Evolutionary conservation across 2,888 invertebrate species (phyloP), one percentile per base, ranked within the genome.

Genomic region (Entomobrya multifasciata): DNA sequence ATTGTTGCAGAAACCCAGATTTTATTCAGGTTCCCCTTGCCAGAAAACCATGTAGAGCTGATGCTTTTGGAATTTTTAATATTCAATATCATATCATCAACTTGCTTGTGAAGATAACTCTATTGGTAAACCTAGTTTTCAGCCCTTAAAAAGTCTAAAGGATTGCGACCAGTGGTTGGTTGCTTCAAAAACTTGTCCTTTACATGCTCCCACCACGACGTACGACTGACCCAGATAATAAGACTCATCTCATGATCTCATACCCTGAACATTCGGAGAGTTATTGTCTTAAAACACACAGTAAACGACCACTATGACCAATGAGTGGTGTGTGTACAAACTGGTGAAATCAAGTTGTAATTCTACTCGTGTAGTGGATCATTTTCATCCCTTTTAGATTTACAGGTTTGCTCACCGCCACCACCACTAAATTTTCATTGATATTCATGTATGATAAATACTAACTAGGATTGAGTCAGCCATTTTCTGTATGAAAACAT

Each of bases 211-310:
- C 17, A 86, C 49, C 20, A 47, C 52, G 13, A 27, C 79, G 79
- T 60, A 55, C 80, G 86, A 86, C 80, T 86, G 86, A 86, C 86
- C 86, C 62, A 86, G 74, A 86, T 86, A 44, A 52, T 49, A 49
- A 67, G 11, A 36, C 8, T 6, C 36, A 36, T 36, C 5, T 36
- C 36, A 36, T 36, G 8, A 8, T 36, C 36, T 36, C 36, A 36
- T 36, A 36, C 36, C 36, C 36, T n/a, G n/a, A n/a, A n/a, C n/a
- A n/a, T n/a, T n/a, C n/a, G n/a, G 36, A 36, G 4, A 36, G 36
- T 6, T 8, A 8, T 6, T 36, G 36, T 36, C 36, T 36, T 8
- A 36, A 36, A 36, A 36, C 4, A 36, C 8, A n/a, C n/a, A n/a
- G n/a, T n/a, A n/a, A n/a, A n/a, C n/a, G n/a, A n/a, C n/a, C n/a